phyloP scores from a whole-genome alignment of 2,113 vertebrate genomes.

The Xenopus tropicalis region UCB_Xtro_10.0 CM004452.2:34869501-34870000 shows the following conservation, averaged over 20 bases:
- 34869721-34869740: slow-evolving; percentile 30
- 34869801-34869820: slow-evolving; percentile 43
- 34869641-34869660: too few relatives aligned
- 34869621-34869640: too few relatives aligned
- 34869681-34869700: slow-evolving; percentile 4
- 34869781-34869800: slow-evolving; percentile 37
- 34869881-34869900: slow-evolving; percentile 12
- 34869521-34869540: too few relatives aligned
- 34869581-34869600: too few relatives aligned
- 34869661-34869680: not conserved
- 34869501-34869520: too few relatives aligned
- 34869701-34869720: slow-evolving; percentile 29
- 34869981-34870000: too few relatives aligned
- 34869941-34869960: too few relatives aligned
- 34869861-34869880: slow-evolving; percentile 27
- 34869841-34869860: slow-evolving; percentile 39
- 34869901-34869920: not conserved
- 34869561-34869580: too few relatives aligned
- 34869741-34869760: slow-evolving; percentile 38
- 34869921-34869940: not conserved
- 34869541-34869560: too few relatives aligned
- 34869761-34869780: slow-evolving; percentile 32
- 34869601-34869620: too few relatives aligned
- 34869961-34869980: too few relatives aligned
- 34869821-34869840: slow-evolving; percentile 42